These are phyloP conservation scores for Aulostomus chinensis DNA, from an alignment of 2,797 vertebrate species.

Conservation along the genomic window DNA sequence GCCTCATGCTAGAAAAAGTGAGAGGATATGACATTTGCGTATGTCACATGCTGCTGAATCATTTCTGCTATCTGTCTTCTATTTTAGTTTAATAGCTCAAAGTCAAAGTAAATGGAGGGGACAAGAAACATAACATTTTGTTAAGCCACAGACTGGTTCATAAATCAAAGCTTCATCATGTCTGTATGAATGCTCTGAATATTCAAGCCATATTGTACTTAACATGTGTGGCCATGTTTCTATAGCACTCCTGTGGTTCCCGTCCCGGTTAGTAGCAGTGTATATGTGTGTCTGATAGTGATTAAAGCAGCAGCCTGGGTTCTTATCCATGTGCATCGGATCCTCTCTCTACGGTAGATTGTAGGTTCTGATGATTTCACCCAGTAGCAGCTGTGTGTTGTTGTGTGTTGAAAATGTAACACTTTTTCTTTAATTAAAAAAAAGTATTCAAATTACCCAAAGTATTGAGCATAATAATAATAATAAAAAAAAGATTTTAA, in stretches of 20 bases:
- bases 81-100: neutral
- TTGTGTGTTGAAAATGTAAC: conserved; percentile 15
- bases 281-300: conserved; percentile 59
- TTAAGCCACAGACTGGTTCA: conserved; percentile 28
- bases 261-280: conserved; percentile 37
- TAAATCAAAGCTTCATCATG: conserved; percentile 49
- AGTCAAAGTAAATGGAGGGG: conserved; percentile 1
- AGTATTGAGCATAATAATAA: no score
- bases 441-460: no score
- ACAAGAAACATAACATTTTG: conserved; percentile 25
- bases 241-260: conserved; percentile 62
- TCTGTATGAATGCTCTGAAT: conserved; percentile 34
- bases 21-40: no score
- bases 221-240: conserved; percentile 43
- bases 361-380: conserved; percentile 68
- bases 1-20: no score
- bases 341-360: conserved; percentile 45
- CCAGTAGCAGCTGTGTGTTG: conserved; percentile 62
- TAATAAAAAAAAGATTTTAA: no score
- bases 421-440: no score
- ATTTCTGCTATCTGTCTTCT: no score
- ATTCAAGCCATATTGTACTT: conserved; percentile 27
- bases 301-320: conserved; percentile 56
- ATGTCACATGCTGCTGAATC: no score
- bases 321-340: conserved; percentile 58